These are phyloP conservation scores for Fringilla coelebs DNA, from an alignment of 2,797 vertebrate genomes.

Conservation along the genomic window DNA sequence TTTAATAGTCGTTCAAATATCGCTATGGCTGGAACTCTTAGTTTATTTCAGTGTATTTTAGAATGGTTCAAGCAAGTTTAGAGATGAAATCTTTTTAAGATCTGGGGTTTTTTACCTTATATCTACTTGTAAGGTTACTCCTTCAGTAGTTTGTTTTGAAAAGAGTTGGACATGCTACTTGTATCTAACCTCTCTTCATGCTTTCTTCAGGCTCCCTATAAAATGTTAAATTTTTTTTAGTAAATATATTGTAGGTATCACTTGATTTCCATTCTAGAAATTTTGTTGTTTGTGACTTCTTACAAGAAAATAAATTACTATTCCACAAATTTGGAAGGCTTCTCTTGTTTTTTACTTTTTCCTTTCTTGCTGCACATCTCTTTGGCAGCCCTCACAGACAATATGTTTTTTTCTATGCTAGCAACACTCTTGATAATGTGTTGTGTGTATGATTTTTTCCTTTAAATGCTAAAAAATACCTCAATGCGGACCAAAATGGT, in stretches of 20 bases:
- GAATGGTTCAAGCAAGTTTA: neutral
- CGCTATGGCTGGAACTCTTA: neutral
- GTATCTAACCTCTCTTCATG: neutral
- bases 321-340: neutral
- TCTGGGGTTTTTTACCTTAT: accelerated
- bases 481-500: neutral
- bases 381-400: neutral
- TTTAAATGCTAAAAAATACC: neutral
- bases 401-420: neutral
- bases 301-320: neutral
- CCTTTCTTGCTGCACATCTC: neutral
- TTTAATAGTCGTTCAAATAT: neutral
- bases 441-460: neutral
- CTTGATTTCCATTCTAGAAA: neutral
- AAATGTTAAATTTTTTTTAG: neutral
- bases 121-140: neutral
- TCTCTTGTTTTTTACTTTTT: neutral
- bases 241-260: neutral
- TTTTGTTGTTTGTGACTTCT: neutral
- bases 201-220: neutral
- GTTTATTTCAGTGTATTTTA: neutral
- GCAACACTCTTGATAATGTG: neutral
- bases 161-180: neutral
- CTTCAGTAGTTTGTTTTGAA: neutral
- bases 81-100: neutral